These are phyloP conservation scores for Drosophila sechellia DNA, from an alignment of 1,140 invertebrate species.

Conservation along the genomic window DNA sequence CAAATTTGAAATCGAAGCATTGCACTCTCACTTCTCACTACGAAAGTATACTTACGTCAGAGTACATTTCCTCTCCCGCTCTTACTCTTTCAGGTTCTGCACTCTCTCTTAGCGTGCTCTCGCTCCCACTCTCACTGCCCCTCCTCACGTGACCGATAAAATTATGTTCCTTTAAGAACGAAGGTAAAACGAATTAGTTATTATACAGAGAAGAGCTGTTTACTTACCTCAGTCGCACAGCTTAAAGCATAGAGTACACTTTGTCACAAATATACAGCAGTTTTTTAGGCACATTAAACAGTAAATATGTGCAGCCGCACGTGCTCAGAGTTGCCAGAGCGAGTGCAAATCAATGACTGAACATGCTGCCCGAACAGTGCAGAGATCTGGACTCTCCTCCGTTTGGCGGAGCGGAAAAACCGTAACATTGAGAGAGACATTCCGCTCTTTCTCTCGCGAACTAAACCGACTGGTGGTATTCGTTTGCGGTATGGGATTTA, in stretches of 20 bases:
- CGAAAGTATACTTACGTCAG: constrained; percentile 68
- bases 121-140: neutral
- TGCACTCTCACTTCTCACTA: constrained; percentile 3
- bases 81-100: neutral
- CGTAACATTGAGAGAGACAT: constrained; percentile 9
- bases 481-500: neutral
- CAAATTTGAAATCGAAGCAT: neutral
- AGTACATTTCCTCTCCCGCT: constrained; percentile 40
- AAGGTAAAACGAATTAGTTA: neutral
- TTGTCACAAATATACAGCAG: constrained; percentile 56
- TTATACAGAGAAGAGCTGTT: neutral
- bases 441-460: constrained; percentile 4
- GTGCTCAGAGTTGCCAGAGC: constrained; percentile 1
- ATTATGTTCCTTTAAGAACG: neutral
- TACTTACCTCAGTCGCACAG: constrained; percentile 9
- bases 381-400: constrained; percentile 11
- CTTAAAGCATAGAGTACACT: neutral
- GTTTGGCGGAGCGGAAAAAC: constrained; percentile 7
- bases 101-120: constrained; percentile 13
- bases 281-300: constrained; percentile 69
- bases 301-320: constrained; percentile 3
- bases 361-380: constrained; percentile 5
- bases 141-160: no score
- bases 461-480: neutral
- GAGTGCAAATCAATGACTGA: constrained; percentile 18